phyloP scores from a whole-genome alignment of 2,888 invertebrate species.

The Ecdyonurus torrentis region DNA sequence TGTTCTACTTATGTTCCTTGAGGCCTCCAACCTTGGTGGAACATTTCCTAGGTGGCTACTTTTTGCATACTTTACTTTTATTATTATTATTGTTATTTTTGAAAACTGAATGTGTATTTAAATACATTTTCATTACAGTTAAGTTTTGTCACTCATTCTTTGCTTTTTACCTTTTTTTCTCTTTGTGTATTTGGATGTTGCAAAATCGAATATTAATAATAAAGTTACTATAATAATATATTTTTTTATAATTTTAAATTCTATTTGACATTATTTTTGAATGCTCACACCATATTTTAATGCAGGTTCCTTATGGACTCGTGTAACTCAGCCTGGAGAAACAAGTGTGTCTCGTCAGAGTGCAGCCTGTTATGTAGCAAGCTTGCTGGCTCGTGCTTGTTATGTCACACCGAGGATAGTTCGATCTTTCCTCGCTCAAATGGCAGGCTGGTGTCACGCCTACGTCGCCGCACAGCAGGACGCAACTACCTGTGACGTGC shows the following conservation, averaged over 20 bases:
- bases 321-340: constrained; percentile 46
- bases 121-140: too few species aligned
- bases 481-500: constrained; percentile 29
- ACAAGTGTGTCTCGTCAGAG: constrained; percentile 47
- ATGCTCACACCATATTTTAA: too few species aligned
- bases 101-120: too few species aligned
- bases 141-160: neutral
- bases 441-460: neutral
- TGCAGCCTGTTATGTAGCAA: constrained; percentile 55
- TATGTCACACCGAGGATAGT: constrained; percentile 29
- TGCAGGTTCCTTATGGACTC: constrained; percentile 42
- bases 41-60: neutral
- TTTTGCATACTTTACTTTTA: neutral
- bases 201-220: neutral
- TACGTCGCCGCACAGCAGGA: neutral
- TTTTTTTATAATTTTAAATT: neutral
- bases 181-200: neutral
- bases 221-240: neutral
- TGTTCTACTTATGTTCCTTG: constrained; percentile 42
- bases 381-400: constrained; percentile 50
- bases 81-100: too few species aligned
- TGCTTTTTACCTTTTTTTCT: neutral
- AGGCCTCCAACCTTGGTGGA: neutral
- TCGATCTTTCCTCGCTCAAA: neutral
- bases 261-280: neutral